These are phyloP conservation scores for Anorthoa munda DNA, from an alignment of 2,888 invertebrate species.

Conservation along the genomic window DNA sequence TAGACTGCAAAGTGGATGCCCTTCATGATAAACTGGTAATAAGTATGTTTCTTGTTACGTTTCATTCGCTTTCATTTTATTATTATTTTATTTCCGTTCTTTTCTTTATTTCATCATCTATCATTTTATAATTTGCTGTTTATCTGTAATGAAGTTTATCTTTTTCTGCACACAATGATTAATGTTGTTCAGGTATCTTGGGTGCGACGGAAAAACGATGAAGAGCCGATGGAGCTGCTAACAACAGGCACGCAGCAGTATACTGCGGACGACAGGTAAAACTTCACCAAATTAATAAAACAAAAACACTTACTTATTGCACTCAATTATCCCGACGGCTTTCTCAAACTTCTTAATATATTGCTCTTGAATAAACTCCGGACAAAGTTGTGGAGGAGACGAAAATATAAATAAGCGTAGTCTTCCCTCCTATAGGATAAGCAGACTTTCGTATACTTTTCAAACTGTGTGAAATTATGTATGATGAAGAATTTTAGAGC, in stretches of 20 bases:
- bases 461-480: conserved; percentile 59
- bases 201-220: conserved; percentile 88
- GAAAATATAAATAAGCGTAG: conserved; percentile 61
- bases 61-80: conserved; percentile 47
- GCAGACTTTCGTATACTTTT: conserved; percentile 51
- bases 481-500: conserved; percentile 53
- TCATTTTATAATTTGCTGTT: conserved; percentile 52
- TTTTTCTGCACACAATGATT: conserved; percentile 36
- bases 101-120: conserved; percentile 30
- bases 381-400: conserved; percentile 42
- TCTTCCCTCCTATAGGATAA: conserved; percentile 47
- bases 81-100: conserved; percentile 21
- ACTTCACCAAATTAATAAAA: conserved; percentile 44
- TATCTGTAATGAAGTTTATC: conserved; percentile 6
- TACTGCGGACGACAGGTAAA: conserved; percentile 86
- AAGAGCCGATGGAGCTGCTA: conserved; percentile 85
- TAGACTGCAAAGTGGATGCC: conserved; percentile 89
- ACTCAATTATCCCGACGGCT: conserved; percentile 53
- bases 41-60: conserved; percentile 72
- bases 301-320: conserved; percentile 47
- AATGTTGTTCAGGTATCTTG: conserved; percentile 81
- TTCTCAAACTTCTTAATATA: conserved; percentile 59
- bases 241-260: conserved; percentile 88
- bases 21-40: conserved; percentile 89
- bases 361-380: conserved; percentile 59